Evolutionary conservation across 1,140 invertebrate species (phyloP).

Genomic region (Orussus abietinus): DNA sequence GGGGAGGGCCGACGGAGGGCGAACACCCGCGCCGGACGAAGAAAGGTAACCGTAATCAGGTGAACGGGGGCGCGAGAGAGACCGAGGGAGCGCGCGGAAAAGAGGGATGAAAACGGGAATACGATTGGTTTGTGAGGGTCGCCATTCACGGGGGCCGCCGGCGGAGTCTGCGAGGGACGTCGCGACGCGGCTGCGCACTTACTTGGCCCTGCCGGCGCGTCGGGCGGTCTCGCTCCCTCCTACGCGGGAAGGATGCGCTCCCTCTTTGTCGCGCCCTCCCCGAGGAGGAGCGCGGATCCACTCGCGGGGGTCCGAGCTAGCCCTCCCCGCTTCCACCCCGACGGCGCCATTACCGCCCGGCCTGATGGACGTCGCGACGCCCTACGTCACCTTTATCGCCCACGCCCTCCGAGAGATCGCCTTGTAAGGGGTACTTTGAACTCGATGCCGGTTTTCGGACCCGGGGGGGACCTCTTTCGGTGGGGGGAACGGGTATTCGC

Average conservation of each 20-base stretch:
- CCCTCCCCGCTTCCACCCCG: conserved; percentile 10
- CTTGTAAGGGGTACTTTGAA: too few relatives aligned
- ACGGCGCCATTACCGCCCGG: conserved; percentile 45
- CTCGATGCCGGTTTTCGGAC: too few relatives aligned
- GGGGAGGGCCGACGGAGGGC: background rate
- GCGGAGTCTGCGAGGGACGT: conserved; percentile 42
- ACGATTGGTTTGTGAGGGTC: conserved; percentile 55
- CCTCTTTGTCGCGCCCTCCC: conserved; percentile 24
- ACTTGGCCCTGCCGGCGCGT: conserved; percentile 46
- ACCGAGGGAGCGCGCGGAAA: conserved; percentile 24
- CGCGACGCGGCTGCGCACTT: conserved; percentile 47
- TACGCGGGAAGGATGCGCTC: conserved; percentile 21
- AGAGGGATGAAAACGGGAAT: conserved; percentile 55
- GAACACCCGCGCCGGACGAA: too few relatives aligned
- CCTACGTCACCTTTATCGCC: conserved; percentile 49
- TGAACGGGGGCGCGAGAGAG: conserved; percentile 4
- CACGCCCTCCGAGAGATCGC: conserved; percentile 37
- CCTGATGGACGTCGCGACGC: conserved; percentile 52
- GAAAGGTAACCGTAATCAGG: conserved; percentile 3
- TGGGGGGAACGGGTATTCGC: too few relatives aligned
- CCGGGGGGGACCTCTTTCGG: too few relatives aligned
- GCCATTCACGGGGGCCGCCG: conserved; percentile 46
- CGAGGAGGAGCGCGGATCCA: too few relatives aligned
- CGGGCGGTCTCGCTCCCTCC: conserved; percentile 28
- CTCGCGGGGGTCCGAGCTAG: background rate